phyloP scores from a whole-genome alignment of 2,797 vertebrate species.

The Pangasius sanitwongsei region DNA sequence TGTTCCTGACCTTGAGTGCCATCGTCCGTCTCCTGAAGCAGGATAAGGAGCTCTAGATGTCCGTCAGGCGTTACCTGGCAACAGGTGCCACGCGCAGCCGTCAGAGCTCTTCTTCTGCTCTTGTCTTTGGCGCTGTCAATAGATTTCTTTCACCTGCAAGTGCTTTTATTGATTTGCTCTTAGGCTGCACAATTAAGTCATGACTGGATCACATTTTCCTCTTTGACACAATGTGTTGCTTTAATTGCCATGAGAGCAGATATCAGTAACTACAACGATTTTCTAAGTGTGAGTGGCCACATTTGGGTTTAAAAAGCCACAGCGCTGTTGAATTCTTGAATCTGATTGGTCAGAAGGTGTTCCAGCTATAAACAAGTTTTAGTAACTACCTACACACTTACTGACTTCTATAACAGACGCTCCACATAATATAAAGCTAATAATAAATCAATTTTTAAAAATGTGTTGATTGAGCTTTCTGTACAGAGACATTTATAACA shows the following conservation, averaged over 20 bases:
- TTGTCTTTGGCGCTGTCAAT: constrained; percentile 16
- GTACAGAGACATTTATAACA: neutral
- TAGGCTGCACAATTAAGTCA: constrained; percentile 30
- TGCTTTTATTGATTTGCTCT: constrained; percentile 44
- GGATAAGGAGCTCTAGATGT: constrained; percentile 22
- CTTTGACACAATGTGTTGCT: neutral
- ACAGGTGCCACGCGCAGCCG: constrained; percentile 40
- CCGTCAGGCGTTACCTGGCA: constrained; percentile 55
- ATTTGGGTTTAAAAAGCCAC: neutral
- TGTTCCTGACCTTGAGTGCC: constrained; percentile 43
- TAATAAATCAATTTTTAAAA: neutral
- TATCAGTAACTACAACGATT: neutral
- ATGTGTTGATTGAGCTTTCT: neutral
- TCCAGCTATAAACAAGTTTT: neutral
- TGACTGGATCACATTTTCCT: neutral
- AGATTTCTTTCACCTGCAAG: constrained; percentile 16
- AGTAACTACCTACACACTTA: neutral
- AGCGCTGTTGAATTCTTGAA: neutral
- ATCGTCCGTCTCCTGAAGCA: constrained; percentile 14
- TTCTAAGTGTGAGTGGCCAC: neutral
- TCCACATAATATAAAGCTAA: neutral
- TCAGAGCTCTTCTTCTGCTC: neutral
- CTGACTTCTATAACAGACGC: neutral
- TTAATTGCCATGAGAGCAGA: neutral
- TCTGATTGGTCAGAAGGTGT: neutral